Evolutionary conservation across 2,888 invertebrate species (phyloP).

Genomic region (Dynastes hyllus): DNA sequence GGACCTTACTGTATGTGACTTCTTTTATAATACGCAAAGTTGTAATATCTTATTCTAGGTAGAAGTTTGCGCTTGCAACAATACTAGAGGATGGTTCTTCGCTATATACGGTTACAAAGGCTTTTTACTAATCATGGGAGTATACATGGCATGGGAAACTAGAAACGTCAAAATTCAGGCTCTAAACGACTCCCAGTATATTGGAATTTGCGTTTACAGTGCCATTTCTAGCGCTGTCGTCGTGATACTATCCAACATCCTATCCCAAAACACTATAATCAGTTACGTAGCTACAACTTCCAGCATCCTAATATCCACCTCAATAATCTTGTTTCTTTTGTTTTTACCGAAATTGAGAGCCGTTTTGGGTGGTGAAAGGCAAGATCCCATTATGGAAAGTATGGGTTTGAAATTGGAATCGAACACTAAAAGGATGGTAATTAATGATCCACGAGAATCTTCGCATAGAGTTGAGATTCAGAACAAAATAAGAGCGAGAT

Average conservation of each 20-base stretch:
- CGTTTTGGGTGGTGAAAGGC: slow-evolving; percentile 79
- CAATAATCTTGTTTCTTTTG: slow-evolving; percentile 87
- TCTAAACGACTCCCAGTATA: slow-evolving; percentile 94
- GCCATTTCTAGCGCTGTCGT: slow-evolving; percentile 92
- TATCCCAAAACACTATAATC: slow-evolving; percentile 86
- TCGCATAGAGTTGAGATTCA: slow-evolving; percentile 93
- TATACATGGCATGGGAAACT: slow-evolving; percentile 98
- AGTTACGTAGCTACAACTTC: slow-evolving; percentile 88
- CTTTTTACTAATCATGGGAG: slow-evolving; percentile 88
- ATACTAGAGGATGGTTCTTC: slow-evolving; percentile 92
- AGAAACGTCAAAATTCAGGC: slow-evolving; percentile 93
- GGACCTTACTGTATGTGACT: too few species aligned
- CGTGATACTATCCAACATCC: slow-evolving; percentile 90
- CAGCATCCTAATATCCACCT: slow-evolving; percentile 89
- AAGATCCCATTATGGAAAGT: slow-evolving; percentile 89
- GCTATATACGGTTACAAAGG: slow-evolving; percentile 94
- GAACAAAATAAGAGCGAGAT: slow-evolving; percentile 89
- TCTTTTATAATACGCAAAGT: slow-evolving; percentile 42
- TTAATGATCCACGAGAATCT: slow-evolving; percentile 84
- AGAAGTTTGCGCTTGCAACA: slow-evolving; percentile 90
- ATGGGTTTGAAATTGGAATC: slow-evolving; percentile 91
- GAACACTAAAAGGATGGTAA: slow-evolving; percentile 79
- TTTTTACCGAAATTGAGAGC: slow-evolving; percentile 90
- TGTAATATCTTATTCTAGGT: slow-evolving; percentile 76
- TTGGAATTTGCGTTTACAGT: slow-evolving; percentile 93